Evolutionary conservation across 2,113 vertebrate species (phyloP).

Genomic region (Corythornis madagascariensis): DNA sequence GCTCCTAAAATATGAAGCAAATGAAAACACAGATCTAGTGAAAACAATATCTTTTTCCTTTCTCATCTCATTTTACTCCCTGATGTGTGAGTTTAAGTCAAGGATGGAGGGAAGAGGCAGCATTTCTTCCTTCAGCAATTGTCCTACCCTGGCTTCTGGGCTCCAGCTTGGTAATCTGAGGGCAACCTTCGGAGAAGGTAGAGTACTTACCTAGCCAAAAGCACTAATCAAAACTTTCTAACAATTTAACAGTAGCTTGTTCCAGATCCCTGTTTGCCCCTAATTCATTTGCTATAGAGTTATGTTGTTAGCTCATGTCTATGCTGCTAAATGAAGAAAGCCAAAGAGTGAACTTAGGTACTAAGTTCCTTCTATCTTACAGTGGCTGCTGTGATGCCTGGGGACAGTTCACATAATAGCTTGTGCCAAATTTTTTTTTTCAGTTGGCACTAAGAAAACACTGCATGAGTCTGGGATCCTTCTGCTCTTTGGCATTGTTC

Average conservation of each 20-base stretch:
- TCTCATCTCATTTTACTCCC: constrained; percentile 26
- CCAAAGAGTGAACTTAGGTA: background rate
- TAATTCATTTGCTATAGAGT: background rate
- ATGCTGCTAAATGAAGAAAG: background rate
- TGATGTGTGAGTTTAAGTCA: background rate
- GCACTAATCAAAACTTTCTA: background rate
- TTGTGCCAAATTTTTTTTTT: background rate
- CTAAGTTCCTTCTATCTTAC: background rate
- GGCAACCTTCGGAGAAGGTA: background rate
- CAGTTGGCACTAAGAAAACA: background rate
- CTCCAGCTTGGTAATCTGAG: background rate
- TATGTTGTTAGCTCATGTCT: background rate
- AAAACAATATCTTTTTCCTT: constrained; percentile 38
- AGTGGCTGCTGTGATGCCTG: background rate
- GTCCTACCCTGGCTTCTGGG: background rate
- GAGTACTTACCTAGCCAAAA: background rate
- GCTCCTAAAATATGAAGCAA: constrained; percentile 53
- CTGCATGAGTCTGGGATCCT: background rate
- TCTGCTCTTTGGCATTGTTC: background rate
- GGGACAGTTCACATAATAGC: background rate
- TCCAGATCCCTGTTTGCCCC: background rate
- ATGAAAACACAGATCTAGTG: constrained; percentile 40
- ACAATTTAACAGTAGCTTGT: background rate
- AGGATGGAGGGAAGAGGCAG: background rate
- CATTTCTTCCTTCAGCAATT: background rate